phyloP scores from a whole-genome alignment of 2,797 vertebrate genomes.

The Emys orbicularis region DNA sequence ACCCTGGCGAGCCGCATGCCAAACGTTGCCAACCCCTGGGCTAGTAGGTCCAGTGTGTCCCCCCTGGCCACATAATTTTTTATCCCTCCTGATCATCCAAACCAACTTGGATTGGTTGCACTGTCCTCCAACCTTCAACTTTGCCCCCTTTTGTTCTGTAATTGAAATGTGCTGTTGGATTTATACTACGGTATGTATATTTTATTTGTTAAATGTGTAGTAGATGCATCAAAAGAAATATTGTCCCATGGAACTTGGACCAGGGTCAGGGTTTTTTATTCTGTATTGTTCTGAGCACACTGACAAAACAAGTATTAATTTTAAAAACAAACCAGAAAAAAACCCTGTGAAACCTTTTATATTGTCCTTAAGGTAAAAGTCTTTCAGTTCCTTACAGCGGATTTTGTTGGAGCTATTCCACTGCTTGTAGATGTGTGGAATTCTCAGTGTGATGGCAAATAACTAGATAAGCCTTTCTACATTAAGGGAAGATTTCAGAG shows the following conservation, averaged over 20 bases:
- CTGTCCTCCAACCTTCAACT: background rate
- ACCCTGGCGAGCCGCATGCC: no score
- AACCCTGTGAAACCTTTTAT: background rate
- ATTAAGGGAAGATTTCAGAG: background rate
- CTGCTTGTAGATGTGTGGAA: background rate
- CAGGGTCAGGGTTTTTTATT: background rate
- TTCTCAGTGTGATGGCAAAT: background rate
- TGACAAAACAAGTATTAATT: background rate
- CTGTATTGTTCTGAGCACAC: background rate
- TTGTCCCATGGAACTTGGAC: background rate
- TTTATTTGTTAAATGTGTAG: background rate
- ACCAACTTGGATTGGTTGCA: background rate
- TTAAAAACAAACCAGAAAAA: background rate
- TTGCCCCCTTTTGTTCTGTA: background rate
- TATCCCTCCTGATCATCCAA: background rate
- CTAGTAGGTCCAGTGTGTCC: background rate
- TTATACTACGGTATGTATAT: accelerated
- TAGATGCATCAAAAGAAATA: accelerated
- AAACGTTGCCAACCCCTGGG: accelerated
- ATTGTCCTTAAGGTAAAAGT: background rate
- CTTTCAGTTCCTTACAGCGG: background rate
- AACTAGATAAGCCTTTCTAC: background rate
- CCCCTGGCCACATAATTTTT: background rate
- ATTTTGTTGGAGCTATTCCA: background rate
- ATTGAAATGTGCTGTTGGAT: background rate